Evolutionary conservation across 2,113 vertebrate species (phyloP), one percentile per base, ranked within the genome.

Genomic region (Microcebus lehilahytsara): DNA sequence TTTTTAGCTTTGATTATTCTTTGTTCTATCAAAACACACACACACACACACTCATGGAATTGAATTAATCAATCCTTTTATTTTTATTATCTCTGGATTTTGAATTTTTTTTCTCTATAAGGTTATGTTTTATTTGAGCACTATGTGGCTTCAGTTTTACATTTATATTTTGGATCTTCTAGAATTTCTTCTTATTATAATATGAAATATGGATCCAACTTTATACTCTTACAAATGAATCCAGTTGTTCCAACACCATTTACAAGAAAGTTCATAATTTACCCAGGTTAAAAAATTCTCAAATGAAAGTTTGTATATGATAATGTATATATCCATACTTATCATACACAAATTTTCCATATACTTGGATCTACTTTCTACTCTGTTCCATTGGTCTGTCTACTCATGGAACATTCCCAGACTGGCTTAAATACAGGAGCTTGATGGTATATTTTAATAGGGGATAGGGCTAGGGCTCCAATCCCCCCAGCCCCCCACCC

Each of bases 1-100:
- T 53, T 78, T 83, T 67, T 80, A 71, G 17, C 51, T 53, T 77
- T 94, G 46, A n/a, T 30, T 6, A 8, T 22, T 77, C 2, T 25
- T 75, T 75, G 12, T 78, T 69, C 3, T 9, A 53, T 51, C 83
- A 86, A 95, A 72, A 72, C 62, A 88, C 11, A 23, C 9, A 49
- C 0, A 3, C 27, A 37, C 11, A 72, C 62, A 88, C 11, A 71
- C 14, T 14, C 8, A 23, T 0, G 32, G 40, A 66, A 16, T 32
- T 88, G 34, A 84, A 49, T 60, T 37, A 92, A 32, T 89, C n/a
- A 37, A 2, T 37, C 56, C 20, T 14, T 37, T 46, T 25, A 3
- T 93, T 69, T 89, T 74, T 40, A 64, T n/a, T 93, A 1, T 72
- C 56, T 92, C 49, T 90, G 53, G 30, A 56, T n/a, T 96, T 96